Base-by-base conservation (phyloP, 2,797 vertebrate genomes). In the Falco novaeseelandiae region DNA sequence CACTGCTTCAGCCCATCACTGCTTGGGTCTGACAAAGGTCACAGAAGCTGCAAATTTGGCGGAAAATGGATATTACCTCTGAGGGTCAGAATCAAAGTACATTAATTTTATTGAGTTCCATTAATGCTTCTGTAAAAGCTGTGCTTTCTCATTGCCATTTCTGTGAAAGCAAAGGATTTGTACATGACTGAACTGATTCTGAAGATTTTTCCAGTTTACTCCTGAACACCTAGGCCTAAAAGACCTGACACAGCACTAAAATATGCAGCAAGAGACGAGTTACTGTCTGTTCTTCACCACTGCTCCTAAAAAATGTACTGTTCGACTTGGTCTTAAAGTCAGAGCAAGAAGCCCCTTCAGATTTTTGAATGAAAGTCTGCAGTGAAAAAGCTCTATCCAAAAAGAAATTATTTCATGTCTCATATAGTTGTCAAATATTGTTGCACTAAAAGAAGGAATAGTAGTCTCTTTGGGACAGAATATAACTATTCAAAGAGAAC, bases 121-220 rank as follows among this genome's bases (percentile, higher is more conserved):
- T 65, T 95, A 71, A 36, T 9, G 29, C 83, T 94, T 92, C 87
- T 91, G 38, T 57, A 94, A 96, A 95, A 94, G 44, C 55, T 63
- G 32, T 18, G 30, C 29, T 42, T 79, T 84, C n/a, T 71, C 7
- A 18, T 48, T 83, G 48, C 10, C 54, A 58, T 5, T 92, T 94
- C 34, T 65, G 40, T 77, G 76, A 94, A 85, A 86, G 21, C 18
- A 79, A 82, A 63, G 46, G 54, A 79, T 65, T 62, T 8, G 2
- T 32, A 88, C 7, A 11, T 30, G 38, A 52, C 9, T 76, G 40
- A 66, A 80, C n/a, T 1, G 16, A 86, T 71, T 63, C 29, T 12
- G 19, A 81, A 65, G n/a, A 34, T 65, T 90, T 90, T 92, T 82
- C 48, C n/a, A 83, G 40, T 44, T 81, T 52, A 57, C 3, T 89